Percentiles rank a stretch among this genome's conserved stretches.
Conservation (phyloP, 1,140 invertebrate species). For the Drosophila ficusphila region DNA sequence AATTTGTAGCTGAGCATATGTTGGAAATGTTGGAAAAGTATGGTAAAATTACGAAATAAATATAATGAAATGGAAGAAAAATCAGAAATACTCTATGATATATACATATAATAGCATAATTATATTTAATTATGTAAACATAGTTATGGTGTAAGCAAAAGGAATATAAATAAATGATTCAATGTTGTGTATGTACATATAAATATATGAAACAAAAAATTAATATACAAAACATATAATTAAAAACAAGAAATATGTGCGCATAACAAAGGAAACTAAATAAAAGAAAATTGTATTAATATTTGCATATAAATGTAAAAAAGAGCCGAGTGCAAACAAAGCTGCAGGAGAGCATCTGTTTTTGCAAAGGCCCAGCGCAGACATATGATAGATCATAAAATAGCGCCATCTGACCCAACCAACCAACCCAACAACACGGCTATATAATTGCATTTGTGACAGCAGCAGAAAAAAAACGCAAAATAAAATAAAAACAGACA, state of each 20-base stretch:
- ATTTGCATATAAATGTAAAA: slow-evolving; percentile 57
- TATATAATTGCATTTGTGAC: slow-evolving; percentile 64
- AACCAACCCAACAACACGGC: slow-evolving; percentile 26
- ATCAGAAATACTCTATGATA: slow-evolving; percentile 38
- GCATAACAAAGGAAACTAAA: slow-evolving; percentile 57
- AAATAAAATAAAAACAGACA: slow-evolving; percentile 1
- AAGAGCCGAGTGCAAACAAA: slow-evolving; percentile 40
- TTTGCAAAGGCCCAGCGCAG: slow-evolving; percentile 20
- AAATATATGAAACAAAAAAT: slow-evolving; percentile 56
- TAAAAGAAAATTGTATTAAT: slow-evolving; percentile 47
- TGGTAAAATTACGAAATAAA: slow-evolving; percentile 49
- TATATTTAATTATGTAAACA: slow-evolving; percentile 78
- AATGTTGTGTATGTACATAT: slow-evolving; percentile 82
- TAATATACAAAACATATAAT: slow-evolving; percentile 55
- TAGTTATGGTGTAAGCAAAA: slow-evolving; percentile 70
- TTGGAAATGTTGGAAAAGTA: slow-evolving; percentile 62
- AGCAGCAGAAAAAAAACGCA: slow-evolving; percentile 31
- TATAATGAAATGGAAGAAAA: slow-evolving; percentile 15
- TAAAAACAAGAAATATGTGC: slow-evolving; percentile 62
- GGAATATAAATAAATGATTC: slow-evolving; percentile 76
- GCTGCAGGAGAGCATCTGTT: slow-evolving; percentile 30
- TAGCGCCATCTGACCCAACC: slow-evolving; percentile 38
- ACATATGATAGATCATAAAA: slow-evolving; percentile 54
- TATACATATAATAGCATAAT: slow-evolving; percentile 71
- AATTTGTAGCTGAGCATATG: slow-evolving; percentile 65